Conservation (phyloP, 2,113 vertebrate species). For the Eublepharis macularius region DNA sequence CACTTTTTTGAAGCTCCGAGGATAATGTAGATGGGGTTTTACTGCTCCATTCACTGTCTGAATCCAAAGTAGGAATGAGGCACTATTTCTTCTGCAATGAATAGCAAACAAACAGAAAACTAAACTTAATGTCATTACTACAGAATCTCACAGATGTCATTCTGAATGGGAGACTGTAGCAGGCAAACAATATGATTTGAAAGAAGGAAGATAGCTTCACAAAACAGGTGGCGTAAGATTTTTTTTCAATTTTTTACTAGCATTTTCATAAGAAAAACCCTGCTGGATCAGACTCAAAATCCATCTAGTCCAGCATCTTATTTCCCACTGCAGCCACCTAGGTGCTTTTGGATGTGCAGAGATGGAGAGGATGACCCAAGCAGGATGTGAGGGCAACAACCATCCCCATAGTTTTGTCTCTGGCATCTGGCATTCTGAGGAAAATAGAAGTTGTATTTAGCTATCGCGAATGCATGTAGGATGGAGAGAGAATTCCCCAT, state of each 20-base stretch:
- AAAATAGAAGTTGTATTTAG: not conserved
- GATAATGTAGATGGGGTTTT: not conserved
- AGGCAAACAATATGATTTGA: slow-evolving; percentile 33
- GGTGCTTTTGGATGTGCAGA: not conserved
- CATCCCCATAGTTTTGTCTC: not conserved
- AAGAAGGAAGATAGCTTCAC: slow-evolving; percentile 1
- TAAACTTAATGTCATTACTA: slow-evolving; percentile 54
- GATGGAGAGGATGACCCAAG: not conserved
- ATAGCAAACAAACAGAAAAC: slow-evolving; percentile 45
- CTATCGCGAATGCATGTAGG: not conserved
- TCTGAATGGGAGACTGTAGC: slow-evolving; percentile 22
- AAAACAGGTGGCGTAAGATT: slow-evolving; percentile 28
- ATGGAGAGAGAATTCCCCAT: slow-evolving; percentile 49
- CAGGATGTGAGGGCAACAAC: not conserved
- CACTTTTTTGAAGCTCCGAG: slow-evolving; percentile 39
- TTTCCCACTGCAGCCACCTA: not conserved
- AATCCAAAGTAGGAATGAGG: slow-evolving; percentile 55
- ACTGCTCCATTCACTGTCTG: slow-evolving; percentile 37
- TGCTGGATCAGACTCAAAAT: not conserved
- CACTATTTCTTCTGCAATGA: slow-evolving; percentile 57
- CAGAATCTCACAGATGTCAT: slow-evolving; percentile 24
- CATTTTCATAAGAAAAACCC: slow-evolving; percentile 14
- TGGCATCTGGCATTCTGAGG: not conserved
- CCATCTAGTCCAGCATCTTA: not conserved
- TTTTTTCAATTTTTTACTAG: slow-evolving; percentile 19